Conservation (phyloP, 2,888 invertebrate species). For the Euzophera pinguis region DNA sequence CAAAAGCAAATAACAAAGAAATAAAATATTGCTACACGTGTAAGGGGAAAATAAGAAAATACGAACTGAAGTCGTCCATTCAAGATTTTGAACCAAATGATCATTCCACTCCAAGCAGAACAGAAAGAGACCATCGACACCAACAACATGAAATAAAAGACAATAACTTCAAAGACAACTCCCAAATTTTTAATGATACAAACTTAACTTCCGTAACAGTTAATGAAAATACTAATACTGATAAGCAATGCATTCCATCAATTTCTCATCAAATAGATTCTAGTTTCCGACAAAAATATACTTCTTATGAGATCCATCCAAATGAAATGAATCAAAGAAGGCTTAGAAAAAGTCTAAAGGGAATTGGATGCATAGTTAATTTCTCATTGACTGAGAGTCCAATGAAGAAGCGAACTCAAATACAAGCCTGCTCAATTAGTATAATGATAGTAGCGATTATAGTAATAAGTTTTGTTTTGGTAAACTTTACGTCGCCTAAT, state of each 20-base stretch:
- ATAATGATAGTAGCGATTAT: slow-evolving; percentile 74
- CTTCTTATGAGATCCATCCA: slow-evolving; percentile 52
- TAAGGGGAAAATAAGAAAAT: slow-evolving; percentile 70
- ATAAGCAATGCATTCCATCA: slow-evolving; percentile 59
- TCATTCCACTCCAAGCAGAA: slow-evolving; percentile 64
- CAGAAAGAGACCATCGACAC: slow-evolving; percentile 21
- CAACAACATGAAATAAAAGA: slow-evolving; percentile 29
- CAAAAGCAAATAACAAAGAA: slow-evolving; percentile 43
- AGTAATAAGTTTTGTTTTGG: slow-evolving; percentile 73
- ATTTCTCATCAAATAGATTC: slow-evolving; percentile 68
- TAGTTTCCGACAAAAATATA: slow-evolving; percentile 61
- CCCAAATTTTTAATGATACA: slow-evolving; percentile 31
- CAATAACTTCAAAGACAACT: slow-evolving; percentile 32
- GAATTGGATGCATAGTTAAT: slow-evolving; percentile 69
- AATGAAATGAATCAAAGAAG: slow-evolving; percentile 49
- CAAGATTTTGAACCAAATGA: slow-evolving; percentile 52
- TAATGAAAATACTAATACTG: slow-evolving; percentile 27
- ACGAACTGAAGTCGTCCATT: slow-evolving; percentile 53
- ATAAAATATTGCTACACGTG: slow-evolving; percentile 66
- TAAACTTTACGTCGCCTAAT: slow-evolving; percentile 70
- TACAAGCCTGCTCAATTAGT: slow-evolving; percentile 77
- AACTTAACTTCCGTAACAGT: slow-evolving; percentile 33
- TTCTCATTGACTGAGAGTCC: slow-evolving; percentile 66
- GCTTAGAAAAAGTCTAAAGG: slow-evolving; percentile 69
- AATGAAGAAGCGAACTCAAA: slow-evolving; percentile 69